Evolutionary conservation across 2,797 vertebrate genomes (phyloP).

Genomic region (Sebastiscus tertius): DNA sequence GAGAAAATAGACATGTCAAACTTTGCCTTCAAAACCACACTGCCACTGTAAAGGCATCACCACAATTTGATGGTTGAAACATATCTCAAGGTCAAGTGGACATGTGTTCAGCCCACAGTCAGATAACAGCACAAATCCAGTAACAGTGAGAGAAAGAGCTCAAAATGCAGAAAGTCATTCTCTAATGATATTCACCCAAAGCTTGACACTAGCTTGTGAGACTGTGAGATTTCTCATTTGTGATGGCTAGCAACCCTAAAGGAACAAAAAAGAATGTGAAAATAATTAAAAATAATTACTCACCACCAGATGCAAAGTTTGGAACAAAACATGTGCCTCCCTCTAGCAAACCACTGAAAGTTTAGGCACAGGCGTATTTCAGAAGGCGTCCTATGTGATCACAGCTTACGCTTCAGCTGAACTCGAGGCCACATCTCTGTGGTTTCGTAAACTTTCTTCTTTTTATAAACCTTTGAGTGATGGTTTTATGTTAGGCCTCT

Average conservation of each 20-base stretch:
- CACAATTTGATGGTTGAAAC: neutral
- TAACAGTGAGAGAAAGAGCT: neutral
- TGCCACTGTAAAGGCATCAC: neutral
- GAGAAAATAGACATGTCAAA: neutral
- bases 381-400: constrained; percentile 22
- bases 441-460: constrained; percentile 12
- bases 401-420: constrained; percentile 15
- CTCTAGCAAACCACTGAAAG: constrained; percentile 15
- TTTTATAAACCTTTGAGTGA: constrained; percentile 31
- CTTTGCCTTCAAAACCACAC: neutral
- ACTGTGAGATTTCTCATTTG: constrained; percentile 13
- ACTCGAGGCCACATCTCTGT: constrained; percentile 19
- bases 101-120: neutral
- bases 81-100: neutral
- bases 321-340: constrained; percentile 7
- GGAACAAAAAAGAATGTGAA: constrained; percentile 16
- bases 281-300: constrained; percentile 17
- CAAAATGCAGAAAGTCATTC: neutral
- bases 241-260: neutral
- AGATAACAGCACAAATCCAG: neutral
- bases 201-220: neutral
- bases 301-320: constrained; percentile 18
- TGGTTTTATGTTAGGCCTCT: neutral
- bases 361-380: constrained; percentile 12
- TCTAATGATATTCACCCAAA: constrained; percentile 1